Evolutionary conservation across 2,113 vertebrate species (phyloP).

Genomic region (Lasiurus cinereus): DNA sequence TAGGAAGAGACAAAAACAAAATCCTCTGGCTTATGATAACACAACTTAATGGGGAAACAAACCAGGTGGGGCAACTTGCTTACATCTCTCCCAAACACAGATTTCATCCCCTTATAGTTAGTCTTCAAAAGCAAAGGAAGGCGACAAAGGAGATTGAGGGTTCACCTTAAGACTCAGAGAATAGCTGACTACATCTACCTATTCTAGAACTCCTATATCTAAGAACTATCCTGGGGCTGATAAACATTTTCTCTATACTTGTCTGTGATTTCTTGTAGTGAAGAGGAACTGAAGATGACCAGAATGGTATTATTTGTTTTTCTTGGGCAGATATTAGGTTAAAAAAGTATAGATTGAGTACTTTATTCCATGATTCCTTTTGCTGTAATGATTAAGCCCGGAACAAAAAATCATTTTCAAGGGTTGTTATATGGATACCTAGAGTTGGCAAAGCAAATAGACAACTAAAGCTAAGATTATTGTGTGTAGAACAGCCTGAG

Average conservation of each 20-base stretch:
- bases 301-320: background rate
- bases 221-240: background rate
- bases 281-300: background rate
- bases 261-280: background rate
- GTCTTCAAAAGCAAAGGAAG: slow-evolving; percentile 23
- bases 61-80: background rate
- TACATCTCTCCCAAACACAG: background rate
- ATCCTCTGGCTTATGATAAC: background rate
- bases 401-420: slow-evolving; percentile 36
- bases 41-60: background rate
- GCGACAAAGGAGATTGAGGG: background rate
- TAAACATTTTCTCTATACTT: background rate
- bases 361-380: slow-evolving; percentile 13
- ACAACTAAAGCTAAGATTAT: background rate
- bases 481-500: background rate
- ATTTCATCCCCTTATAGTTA: slow-evolving; percentile 32
- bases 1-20: background rate
- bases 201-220: background rate
- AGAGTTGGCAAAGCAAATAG: background rate
- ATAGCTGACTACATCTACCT: background rate
- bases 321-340: background rate
- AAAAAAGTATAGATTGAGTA: background rate
- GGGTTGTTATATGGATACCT: background rate
- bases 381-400: background rate
- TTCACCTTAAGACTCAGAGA: background rate